phyloP scores from a whole-genome alignment of 2,888 invertebrate genomes.

The Eristalis pertinax region DNA sequence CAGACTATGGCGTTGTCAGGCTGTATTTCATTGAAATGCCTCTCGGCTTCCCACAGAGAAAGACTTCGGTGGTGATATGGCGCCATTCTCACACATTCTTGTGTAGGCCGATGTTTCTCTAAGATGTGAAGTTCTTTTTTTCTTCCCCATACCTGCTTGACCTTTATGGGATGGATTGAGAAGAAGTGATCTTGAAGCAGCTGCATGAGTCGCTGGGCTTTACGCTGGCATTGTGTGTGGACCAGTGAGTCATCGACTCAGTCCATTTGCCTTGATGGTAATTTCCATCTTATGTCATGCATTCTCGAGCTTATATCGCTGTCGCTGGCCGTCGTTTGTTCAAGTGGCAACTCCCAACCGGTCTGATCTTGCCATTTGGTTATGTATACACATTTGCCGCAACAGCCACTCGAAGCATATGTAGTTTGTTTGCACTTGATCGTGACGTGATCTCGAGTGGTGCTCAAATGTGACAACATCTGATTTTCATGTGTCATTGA shows the following conservation, averaged over 20 bases:
- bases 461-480: not conserved
- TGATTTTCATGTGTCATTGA: not conserved
- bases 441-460: not conserved
- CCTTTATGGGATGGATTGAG: not conserved
- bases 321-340: not conserved
- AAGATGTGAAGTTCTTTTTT: not conserved
- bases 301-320: not conserved
- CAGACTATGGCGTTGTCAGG: not conserved
- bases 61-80: not conserved
- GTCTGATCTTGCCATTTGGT: not conserved
- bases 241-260: not conserved
- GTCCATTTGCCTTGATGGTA: not conserved
- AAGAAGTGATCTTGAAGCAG: not conserved
- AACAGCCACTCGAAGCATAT: not conserved
- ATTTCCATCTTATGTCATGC: not conserved
- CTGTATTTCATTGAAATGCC: slow-evolving; percentile 1
- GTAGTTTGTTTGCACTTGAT: not conserved
- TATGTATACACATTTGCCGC: not conserved
- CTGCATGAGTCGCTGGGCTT: not conserved
- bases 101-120: not conserved
- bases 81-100: not conserved
- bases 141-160: not conserved
- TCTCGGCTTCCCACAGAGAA: not conserved
- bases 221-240: not conserved
- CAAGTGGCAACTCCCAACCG: not conserved